phyloP scores from a whole-genome alignment of 2,113 vertebrate species.

The Arothron firmamentum region DNA sequence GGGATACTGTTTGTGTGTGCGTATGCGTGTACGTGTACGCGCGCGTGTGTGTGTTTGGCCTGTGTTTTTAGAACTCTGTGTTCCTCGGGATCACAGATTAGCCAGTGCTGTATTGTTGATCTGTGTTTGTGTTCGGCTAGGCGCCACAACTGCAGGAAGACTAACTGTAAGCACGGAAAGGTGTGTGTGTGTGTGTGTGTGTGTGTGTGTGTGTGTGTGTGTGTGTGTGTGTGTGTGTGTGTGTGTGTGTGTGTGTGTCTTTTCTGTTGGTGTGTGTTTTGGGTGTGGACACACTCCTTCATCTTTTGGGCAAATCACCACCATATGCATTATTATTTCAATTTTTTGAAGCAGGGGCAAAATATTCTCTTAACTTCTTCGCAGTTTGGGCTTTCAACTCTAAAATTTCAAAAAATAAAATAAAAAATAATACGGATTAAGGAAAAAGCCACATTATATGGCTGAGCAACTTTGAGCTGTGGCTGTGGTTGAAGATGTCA shows the following conservation, averaged over 20 bases:
- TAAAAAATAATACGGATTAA: too few relatives aligned
- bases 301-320: not conserved
- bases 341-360: too few relatives aligned
- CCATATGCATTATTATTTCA: too few relatives aligned
- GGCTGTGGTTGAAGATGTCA: too few relatives aligned
- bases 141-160: conserved; percentile 71
- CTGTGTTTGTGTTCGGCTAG: conserved; percentile 71
- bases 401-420: too few relatives aligned
- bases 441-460: too few relatives aligned
- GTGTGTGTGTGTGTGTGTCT: conserved; percentile 15
- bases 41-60: conserved; percentile 44
- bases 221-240: conserved; percentile 45
- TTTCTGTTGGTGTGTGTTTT: conserved; percentile 4
- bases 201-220: conserved; percentile 15
- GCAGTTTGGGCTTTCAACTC: too few relatives aligned
- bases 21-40: conserved; percentile 35
- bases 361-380: too few relatives aligned
- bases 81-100: conserved; percentile 77
- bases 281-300: not conserved
- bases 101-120: conserved; percentile 69
- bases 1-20: conserved; percentile 52
- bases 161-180: conserved; percentile 68
- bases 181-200: conserved; percentile 47
- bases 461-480: too few relatives aligned
- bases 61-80: conserved; percentile 70